These are phyloP conservation scores for Tadarida brasiliensis DNA, from an alignment of 2,797 vertebrate genomes.

Conservation along the genomic window DNA sequence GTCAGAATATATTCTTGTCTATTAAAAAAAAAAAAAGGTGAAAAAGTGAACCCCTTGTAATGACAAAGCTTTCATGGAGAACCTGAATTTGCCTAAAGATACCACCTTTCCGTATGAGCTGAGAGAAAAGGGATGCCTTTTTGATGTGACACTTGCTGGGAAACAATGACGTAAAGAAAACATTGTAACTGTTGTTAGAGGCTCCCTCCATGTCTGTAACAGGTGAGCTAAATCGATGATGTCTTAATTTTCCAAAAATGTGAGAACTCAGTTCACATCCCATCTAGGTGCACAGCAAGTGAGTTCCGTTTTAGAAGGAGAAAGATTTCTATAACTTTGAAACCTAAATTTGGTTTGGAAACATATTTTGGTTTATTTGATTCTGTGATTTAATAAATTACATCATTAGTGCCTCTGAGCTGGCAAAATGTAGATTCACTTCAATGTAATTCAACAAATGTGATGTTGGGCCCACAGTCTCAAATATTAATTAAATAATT, in stretches of 20 bases:
- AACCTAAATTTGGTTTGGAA: neutral
- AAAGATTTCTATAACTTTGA: neutral
- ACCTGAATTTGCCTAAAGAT: neutral
- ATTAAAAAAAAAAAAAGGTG: neutral
- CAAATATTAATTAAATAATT: slow-evolving; percentile 14
- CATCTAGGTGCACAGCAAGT: neutral
- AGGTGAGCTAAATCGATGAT: neutral
- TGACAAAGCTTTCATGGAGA: neutral
- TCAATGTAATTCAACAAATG: neutral
- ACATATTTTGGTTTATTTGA: neutral
- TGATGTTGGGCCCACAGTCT: neutral
- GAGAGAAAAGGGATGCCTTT: neutral
- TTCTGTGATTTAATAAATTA: neutral
- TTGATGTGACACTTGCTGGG: neutral
- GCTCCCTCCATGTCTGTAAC: neutral
- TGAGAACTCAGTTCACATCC: neutral
- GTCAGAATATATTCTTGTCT: neutral
- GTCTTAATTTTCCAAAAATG: neutral
- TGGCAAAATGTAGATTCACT: slow-evolving; percentile 1
- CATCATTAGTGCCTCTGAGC: neutral
- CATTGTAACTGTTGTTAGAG: neutral
- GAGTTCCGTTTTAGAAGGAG: neutral
- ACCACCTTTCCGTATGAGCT: neutral
- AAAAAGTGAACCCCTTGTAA: neutral
- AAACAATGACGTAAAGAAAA: neutral